Conservation (phyloP, 37 sponge, comb jelly and placozoan genomes). For the Axinella damicornis region DNA sequence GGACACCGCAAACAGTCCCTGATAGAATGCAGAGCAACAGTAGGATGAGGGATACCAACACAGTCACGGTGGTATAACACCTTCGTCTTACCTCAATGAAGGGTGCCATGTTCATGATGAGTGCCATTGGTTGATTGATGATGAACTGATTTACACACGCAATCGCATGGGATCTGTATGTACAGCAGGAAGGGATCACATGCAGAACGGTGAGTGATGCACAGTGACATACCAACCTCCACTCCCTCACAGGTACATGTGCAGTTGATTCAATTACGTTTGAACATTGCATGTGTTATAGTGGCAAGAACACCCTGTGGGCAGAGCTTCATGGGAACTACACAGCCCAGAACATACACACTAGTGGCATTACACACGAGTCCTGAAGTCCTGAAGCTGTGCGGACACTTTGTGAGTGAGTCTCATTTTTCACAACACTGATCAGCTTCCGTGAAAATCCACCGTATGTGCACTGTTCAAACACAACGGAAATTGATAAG, state of each 20-base stretch:
- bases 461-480: too few species aligned
- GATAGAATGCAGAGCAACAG: background rate
- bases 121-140: conserved; percentile 72
- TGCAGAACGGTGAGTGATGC: background rate
- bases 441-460: too few species aligned
- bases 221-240: background rate
- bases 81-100: conserved; percentile 76
- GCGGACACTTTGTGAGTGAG: too few species aligned
- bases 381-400: too few species aligned
- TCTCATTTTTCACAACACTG: conserved; percentile 1
- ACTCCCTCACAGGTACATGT: too few species aligned
- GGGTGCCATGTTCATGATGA: conserved; percentile 83
- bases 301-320: too few species aligned
- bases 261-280: too few species aligned
- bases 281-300: too few species aligned
- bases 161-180: conserved; percentile 88
- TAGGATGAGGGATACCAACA: background rate
- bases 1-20: conserved; percentile 85
- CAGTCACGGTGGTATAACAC: background rate
- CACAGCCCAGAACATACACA: too few species aligned
- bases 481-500: background rate
- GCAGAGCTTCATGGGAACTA: too few species aligned
- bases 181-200: background rate
- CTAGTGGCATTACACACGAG: too few species aligned
- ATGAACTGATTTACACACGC: conserved; percentile 98